Base-by-base conservation (phyloP, 1,140 invertebrate genomes). In the Potamilus streckersoni region DNA sequence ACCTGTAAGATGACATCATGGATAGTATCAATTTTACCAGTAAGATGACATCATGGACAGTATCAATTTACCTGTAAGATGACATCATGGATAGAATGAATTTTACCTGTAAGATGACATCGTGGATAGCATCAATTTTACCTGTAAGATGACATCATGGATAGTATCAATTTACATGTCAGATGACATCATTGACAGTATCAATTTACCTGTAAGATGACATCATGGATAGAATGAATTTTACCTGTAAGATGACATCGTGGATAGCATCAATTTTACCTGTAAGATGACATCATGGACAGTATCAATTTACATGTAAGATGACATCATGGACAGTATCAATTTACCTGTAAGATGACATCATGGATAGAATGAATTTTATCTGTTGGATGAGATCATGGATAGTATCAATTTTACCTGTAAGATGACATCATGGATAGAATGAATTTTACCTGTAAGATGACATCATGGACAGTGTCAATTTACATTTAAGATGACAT, bases 291-390 rank as follows among this genome's bases (percentile, higher is more conserved):
- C 62, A 64, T 15, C 60, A 23, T 17, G 0, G 11, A 19, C 60
- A 60, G 56, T 13, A 55, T 11, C 19, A 67, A 23, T 23, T 63
- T 64, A 91, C 92, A 83, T 91, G 81, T 71, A 95, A 92, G 69
- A 93, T 86, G 62, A 94, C 91, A 89, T 95, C 94, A 87, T 94
- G 93, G 38, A 95, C 88, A 56, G 90, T 83, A 88, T 95, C 94
- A 69, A 90, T 90, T 75, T 92, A 74, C 92, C 88, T 5, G 23
- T 23, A 23, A 23, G 23, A 23, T 23, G 23, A 23, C 23, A 23
- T 23, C 23, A 23, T 23, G 23, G 23, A 23, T 23, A 23, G 23
- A 23, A 23, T 23, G n/a, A 69, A 90, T 90, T 75, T 92, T 89
- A 74, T 92, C 88, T 5, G n/a, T n/a, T n/a, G n/a, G n/a, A n/a